Percentiles rank a stretch among this genome's conserved stretches.
Evolutionary conservation across 2,113 vertebrate genomes (phyloP).

Genomic region (Myocastor coypus): DNA sequence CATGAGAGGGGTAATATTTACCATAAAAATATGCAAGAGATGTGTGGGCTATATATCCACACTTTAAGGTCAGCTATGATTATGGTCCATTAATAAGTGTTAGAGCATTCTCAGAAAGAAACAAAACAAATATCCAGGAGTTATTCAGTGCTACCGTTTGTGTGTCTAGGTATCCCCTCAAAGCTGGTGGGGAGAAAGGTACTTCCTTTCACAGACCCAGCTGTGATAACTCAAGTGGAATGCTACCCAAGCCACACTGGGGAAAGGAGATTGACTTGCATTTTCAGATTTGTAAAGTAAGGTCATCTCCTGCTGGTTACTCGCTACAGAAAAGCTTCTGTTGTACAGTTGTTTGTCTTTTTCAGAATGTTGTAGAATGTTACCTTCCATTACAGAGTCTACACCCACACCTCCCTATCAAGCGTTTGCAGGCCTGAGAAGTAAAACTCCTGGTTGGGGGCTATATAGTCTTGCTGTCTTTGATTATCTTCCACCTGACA

Average conservation of each 20-base stretch:
- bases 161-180: too few species aligned
- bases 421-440: background rate
- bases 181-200: background rate
- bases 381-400: background rate
- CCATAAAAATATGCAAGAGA: background rate
- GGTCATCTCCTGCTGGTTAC: background rate
- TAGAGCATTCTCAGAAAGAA: background rate
- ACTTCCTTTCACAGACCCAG: too few species aligned
- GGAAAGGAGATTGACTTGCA: background rate
- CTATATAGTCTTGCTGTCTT: slow-evolving; percentile 37
- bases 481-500: slow-evolving; percentile 60
- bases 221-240: background rate
- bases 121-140: background rate
- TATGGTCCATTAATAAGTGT: background rate
- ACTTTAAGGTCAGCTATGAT: background rate
- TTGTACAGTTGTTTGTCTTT: background rate
- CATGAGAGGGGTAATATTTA: background rate
- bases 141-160: background rate
- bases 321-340: background rate
- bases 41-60: background rate
- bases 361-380: background rate
- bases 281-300: slow-evolving; percentile 3
- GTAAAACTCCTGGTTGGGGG: background rate
- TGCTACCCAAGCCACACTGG: background rate
- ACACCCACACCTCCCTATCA: background rate